A percentile compares a stretch with the other conserved stretches of the same genome.
Conservation (phyloP, 1,140 invertebrate genomes). For the Plutomurus gul region DNA sequence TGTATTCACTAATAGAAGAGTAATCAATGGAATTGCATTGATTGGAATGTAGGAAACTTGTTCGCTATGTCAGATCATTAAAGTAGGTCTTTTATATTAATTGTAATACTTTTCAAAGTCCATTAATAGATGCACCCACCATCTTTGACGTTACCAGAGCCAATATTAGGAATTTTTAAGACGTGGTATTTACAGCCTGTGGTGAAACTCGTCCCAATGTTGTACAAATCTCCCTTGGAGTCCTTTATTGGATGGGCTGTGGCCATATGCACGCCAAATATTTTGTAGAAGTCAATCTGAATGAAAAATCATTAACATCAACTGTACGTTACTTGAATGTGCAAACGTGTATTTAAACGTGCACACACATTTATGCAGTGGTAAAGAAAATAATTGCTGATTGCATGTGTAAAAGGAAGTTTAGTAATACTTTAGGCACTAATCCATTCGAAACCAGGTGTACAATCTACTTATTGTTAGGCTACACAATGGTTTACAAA, state of each 20-base stretch:
- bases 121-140: slow-evolving; percentile 34
- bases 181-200: slow-evolving; percentile 52
- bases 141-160: slow-evolving; percentile 46
- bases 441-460: no score
- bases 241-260: slow-evolving; percentile 57
- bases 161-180: slow-evolving; percentile 48
- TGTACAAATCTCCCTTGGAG: slow-evolving; percentile 58
- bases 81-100: not conserved
- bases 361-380: no score
- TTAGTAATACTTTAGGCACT: no score
- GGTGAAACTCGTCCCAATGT: slow-evolving; percentile 57
- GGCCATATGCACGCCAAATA: slow-evolving; percentile 57
- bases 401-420: no score
- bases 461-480: no score
- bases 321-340: not conserved
- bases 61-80: not conserved
- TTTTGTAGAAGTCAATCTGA: slow-evolving; percentile 56
- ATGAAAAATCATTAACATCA: not conserved
- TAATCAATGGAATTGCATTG: not conserved
- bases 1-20: no score
- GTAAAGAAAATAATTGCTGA: no score
- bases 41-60: not conserved
- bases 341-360: not conserved
- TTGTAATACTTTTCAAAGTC: not conserved
- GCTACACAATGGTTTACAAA: no score